These are phyloP conservation scores for Megalonaias nervosa DNA, from an alignment of 1,140 invertebrate species.

Conservation along the genomic window DNA sequence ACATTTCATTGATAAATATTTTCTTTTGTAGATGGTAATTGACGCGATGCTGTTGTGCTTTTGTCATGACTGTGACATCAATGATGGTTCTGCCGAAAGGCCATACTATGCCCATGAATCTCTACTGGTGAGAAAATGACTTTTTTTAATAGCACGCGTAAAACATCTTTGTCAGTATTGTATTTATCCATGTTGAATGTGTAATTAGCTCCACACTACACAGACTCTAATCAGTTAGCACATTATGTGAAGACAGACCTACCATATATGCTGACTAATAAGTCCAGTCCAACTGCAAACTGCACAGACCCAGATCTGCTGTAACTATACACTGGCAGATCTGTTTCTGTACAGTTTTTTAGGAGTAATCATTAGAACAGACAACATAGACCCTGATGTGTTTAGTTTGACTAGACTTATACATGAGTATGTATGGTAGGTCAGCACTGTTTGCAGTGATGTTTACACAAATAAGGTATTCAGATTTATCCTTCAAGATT, in stretches of 20 bases:
- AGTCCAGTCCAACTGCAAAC: neutral
- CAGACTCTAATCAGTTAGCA: neutral
- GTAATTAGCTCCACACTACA: neutral
- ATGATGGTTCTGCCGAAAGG: constrained; percentile 79
- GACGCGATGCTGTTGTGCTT: constrained; percentile 94
- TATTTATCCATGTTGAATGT: neutral
- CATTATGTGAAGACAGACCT: neutral
- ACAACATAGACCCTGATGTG: no score
- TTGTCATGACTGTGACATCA: constrained; percentile 76
- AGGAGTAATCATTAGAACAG: no score
- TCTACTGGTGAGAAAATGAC: constrained; percentile 76
- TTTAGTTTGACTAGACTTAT: no score
- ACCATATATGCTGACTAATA: neutral
- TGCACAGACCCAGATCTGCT: neutral
- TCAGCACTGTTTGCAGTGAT: no score
- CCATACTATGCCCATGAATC: constrained; percentile 85
- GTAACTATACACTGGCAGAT: no score
- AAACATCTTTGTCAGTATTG: neutral
- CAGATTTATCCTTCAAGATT: no score
- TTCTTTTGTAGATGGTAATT: constrained; percentile 87
- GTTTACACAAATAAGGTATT: no score
- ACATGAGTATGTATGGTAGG: no score
- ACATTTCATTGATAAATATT: neutral
- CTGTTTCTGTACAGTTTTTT: no score
- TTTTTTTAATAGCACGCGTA: neutral